Conservation (phyloP, 2,113 vertebrate species). For the Crotalus viridis region DNA sequence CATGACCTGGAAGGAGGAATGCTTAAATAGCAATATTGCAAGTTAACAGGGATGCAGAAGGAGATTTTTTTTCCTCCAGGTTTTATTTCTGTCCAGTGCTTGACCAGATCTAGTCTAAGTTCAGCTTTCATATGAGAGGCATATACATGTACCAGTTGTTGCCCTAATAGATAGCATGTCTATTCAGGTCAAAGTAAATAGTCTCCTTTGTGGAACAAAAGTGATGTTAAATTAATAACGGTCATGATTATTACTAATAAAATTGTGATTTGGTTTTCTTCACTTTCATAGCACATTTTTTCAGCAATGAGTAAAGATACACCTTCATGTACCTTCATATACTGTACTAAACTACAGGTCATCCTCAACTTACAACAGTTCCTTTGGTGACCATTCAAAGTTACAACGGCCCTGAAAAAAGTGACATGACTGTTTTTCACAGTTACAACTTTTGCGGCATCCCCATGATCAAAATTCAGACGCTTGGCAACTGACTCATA, state of each 20-base stretch:
- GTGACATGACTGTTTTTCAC: background rate
- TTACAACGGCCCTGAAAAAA: background rate
- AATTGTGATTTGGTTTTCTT: slow-evolving; percentile 1
- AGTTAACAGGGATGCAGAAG: no score
- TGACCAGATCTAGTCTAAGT: no score
- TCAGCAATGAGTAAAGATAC: background rate
- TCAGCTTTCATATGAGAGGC: no score
- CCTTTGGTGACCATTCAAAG: background rate
- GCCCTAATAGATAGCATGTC: no score
- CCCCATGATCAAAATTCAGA: background rate
- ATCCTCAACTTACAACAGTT: background rate
- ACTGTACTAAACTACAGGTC: background rate
- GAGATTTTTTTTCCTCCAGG: no score
- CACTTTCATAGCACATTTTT: background rate
- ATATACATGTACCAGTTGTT: no score
- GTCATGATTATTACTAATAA: background rate
- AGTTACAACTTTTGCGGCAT: background rate
- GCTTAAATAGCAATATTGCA: no score
- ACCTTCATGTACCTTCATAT: background rate
- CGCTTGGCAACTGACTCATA: background rate
- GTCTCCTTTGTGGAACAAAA: no score
- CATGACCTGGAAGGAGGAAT: no score
- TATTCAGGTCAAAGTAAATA: no score
- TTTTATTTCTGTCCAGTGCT: no score
- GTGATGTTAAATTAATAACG: no score